Conservation (phyloP, 2,888 invertebrate genomes). For the Drosophila barbarae region DNA sequence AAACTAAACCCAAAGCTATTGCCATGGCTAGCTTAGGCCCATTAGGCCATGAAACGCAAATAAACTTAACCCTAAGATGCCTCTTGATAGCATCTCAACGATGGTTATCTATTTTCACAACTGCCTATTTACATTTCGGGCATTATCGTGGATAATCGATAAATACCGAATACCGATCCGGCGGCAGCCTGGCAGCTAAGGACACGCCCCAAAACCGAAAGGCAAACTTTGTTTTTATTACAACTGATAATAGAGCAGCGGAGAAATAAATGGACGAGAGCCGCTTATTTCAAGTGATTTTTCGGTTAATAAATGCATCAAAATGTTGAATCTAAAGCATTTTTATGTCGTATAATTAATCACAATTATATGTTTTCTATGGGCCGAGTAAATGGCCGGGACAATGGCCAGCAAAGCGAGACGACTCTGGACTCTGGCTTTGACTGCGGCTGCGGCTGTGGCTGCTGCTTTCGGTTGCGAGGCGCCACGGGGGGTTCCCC, state of each 20-base stretch:
- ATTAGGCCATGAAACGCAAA: slow-evolving; percentile 1
- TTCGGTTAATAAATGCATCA: slow-evolving; percentile 73
- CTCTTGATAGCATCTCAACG: slow-evolving; percentile 7
- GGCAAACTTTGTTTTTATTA: slow-evolving; percentile 50
- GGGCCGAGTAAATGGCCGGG: slow-evolving; percentile 62
- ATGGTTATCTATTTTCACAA: slow-evolving; percentile 13
- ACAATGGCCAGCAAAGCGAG: slow-evolving; percentile 74
- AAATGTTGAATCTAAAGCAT: slow-evolving; percentile 71
- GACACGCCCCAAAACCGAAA: slow-evolving; percentile 44
- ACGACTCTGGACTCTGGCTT: slow-evolving; percentile 43
- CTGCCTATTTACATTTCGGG: slow-evolving; percentile 25
- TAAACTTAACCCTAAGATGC: slow-evolving; percentile 21
- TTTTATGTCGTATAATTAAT: slow-evolving; percentile 74
- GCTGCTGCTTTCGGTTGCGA: slow-evolving; percentile 8
- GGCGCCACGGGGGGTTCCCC: slow-evolving; percentile 64
- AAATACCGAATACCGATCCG: slow-evolving; percentile 11
- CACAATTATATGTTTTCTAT: slow-evolving; percentile 74
- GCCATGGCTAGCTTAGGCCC: neutral
- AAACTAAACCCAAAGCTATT: neutral
- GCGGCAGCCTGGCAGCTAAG: neutral
- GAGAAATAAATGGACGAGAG: slow-evolving; percentile 41
- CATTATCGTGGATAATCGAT: slow-evolving; percentile 20
- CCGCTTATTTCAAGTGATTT: slow-evolving; percentile 69
- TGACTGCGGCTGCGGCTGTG: slow-evolving; percentile 1
- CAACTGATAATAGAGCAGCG: slow-evolving; percentile 61